Percentiles rank a stretch among this genome's conserved stretches.
Evolutionary conservation across 2,113 vertebrate species (phyloP).

Genomic region (Aplodontia rufa): DNA sequence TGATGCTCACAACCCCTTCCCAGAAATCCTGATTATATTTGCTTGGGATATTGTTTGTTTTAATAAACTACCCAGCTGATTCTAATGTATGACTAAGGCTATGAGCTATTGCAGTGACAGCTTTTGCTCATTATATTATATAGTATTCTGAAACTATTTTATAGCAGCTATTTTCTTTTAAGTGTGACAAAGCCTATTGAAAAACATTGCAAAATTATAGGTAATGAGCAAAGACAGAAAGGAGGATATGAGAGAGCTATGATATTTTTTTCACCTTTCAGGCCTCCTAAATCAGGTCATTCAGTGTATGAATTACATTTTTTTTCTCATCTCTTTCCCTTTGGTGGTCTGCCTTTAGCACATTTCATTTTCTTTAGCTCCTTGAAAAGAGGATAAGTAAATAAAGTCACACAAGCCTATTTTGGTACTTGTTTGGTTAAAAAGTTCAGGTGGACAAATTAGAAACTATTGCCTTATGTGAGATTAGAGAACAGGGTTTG

Average conservation of each 20-base stretch:
- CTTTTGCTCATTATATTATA: not conserved
- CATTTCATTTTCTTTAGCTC: not conserved
- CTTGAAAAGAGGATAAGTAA: not conserved
- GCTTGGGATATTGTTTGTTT: not conserved
- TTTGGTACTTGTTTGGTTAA: not conserved
- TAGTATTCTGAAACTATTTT: not conserved
- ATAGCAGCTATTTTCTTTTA: not conserved
- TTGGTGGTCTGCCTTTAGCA: not conserved
- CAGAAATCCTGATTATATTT: not conserved
- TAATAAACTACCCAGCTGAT: not conserved
- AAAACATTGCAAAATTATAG: not conserved
- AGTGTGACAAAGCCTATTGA: not conserved
- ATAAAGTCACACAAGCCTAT: not conserved
- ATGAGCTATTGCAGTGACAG: not conserved
- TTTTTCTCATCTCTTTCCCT: not conserved
- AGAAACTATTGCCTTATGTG: not conserved
- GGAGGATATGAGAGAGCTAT: not conserved
- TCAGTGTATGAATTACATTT: not conserved
- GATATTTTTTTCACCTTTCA: not conserved
- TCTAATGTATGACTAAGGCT: not conserved
- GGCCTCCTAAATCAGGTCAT: not conserved
- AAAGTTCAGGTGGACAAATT: not conserved
- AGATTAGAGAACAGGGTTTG: not conserved
- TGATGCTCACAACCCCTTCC: not conserved
- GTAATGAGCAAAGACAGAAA: slow-evolving; percentile 15